Evolutionary conservation across 2,113 vertebrate species (phyloP).

Genomic region (Tachuris rubrigastra): DNA sequence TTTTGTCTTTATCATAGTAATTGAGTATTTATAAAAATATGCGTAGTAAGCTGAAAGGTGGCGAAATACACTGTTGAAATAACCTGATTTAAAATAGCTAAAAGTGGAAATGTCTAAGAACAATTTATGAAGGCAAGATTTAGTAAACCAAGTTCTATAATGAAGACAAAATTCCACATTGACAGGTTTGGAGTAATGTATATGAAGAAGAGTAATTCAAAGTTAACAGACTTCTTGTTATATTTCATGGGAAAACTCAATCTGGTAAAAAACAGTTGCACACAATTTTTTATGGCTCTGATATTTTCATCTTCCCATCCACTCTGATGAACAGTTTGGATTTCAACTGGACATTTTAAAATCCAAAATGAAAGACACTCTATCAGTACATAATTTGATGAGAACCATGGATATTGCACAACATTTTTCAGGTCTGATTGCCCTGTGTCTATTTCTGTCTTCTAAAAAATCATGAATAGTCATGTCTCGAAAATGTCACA

Average conservation of each 20-base stretch:
- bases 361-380: not conserved
- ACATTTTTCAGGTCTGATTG: not conserved
- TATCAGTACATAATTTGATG: not conserved
- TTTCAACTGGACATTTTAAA: not conserved
- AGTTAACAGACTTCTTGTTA: not conserved
- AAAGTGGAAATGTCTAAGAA: not conserved
- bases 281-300: not conserved
- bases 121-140: not conserved
- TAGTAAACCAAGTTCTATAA: not conserved
- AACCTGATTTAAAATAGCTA: not conserved
- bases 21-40: not conserved
- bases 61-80: not conserved
- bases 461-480: not conserved
- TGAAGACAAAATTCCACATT: not conserved
- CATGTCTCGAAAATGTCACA: not conserved
- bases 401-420: not conserved
- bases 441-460: not conserved
- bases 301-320: not conserved
- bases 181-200: not conserved
- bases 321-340: not conserved
- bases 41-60: not conserved
- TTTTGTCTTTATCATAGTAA: not conserved
- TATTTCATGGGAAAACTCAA: not conserved
- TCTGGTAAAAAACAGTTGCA: not conserved
- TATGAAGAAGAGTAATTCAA: not conserved